A percentile compares a stretch with the other conserved stretches of the same genome.
These are phyloP conservation scores for Orthosia cruda DNA, from an alignment of 2,888 invertebrate genomes.

Conservation along the genomic window DNA sequence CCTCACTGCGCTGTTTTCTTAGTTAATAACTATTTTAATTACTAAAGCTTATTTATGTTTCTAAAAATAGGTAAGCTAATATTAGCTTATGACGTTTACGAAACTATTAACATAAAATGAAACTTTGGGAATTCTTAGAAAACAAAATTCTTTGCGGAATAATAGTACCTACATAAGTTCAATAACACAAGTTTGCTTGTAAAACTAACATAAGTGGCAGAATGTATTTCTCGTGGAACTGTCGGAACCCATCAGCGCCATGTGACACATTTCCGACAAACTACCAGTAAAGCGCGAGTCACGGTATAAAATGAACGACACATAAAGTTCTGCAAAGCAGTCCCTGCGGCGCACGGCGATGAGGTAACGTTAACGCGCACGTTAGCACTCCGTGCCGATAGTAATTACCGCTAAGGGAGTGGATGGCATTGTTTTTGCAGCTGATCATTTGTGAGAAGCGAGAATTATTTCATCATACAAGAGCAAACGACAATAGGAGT, in stretches of 20 bases:
- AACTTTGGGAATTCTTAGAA: neutral
- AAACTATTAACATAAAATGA: neutral
- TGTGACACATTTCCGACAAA: conserved; percentile 25
- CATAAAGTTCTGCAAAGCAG: conserved; percentile 28
- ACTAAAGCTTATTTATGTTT: neutral
- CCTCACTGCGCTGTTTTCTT: conserved; percentile 2
- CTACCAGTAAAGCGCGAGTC: conserved; percentile 26
- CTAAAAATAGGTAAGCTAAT: neutral
- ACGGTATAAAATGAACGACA: conserved; percentile 26
- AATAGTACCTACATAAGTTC: neutral
- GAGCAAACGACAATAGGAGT: neutral
- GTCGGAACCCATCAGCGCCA: conserved; percentile 4
- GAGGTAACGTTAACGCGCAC: conserved; percentile 27
- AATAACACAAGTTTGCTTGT: neutral
- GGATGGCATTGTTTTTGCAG: conserved; percentile 14
- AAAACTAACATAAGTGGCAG: conserved; percentile 2
- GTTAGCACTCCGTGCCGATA: conserved; percentile 31
- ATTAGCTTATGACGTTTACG: too few species aligned
- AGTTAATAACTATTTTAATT: conserved; percentile 6
- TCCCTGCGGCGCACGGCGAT: conserved; percentile 6
- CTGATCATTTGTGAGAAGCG: neutral
- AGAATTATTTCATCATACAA: neutral
- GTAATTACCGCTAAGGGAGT: conserved; percentile 35
- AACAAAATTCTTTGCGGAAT: neutral
- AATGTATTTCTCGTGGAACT: conserved; percentile 8